Percentiles rank a stretch among this genome's conserved stretches.
phyloP scores from a whole-genome alignment of 1,140 invertebrate genomes.

The Frieseomelitta varia region DNA sequence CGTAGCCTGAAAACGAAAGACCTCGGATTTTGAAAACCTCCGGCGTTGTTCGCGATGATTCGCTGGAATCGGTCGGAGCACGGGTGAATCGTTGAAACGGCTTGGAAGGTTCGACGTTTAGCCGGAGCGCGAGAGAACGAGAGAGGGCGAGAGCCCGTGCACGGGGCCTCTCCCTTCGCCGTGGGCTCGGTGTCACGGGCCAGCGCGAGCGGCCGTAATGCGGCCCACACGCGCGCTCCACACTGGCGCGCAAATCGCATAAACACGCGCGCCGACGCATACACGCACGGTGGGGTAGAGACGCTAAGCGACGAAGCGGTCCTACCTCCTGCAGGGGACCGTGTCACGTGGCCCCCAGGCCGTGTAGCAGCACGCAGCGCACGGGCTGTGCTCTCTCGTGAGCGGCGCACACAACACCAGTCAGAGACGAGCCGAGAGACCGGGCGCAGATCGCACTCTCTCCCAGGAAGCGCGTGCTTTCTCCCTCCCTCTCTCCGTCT shows the following conservation, averaged over 20 bases:
- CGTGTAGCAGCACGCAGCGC: slow-evolving; percentile 69
- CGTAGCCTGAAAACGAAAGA: too few relatives aligned
- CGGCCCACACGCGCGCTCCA: slow-evolving; percentile 64
- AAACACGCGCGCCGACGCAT: slow-evolving; percentile 61
- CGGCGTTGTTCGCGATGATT: neutral
- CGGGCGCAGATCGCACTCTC: slow-evolving; percentile 66
- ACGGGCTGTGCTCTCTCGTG: slow-evolving; percentile 66
- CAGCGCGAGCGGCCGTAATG: slow-evolving; percentile 50
- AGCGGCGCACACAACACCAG: slow-evolving; percentile 69
- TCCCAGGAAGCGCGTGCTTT: slow-evolving; percentile 56
- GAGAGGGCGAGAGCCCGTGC: neutral
- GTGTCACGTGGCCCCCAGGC: slow-evolving; percentile 69
- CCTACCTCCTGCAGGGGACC: slow-evolving; percentile 73
- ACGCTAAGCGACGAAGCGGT: slow-evolving; percentile 51
- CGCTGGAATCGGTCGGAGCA: neutral
- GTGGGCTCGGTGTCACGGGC: slow-evolving; percentile 53
- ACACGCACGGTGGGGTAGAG: slow-evolving; percentile 43
- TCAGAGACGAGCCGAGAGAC: slow-evolving; percentile 80
- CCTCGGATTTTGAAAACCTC: neutral
- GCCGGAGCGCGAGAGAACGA: too few relatives aligned
- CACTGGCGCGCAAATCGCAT: slow-evolving; percentile 67
- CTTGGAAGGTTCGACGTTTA: too few relatives aligned
- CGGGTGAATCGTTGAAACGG: too few relatives aligned
- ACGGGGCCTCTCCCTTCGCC: slow-evolving; percentile 40
- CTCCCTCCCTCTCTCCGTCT: slow-evolving; percentile 15